These are phyloP conservation scores for Prietella phreatophila DNA, from an alignment of 2,113 vertebrate genomes.

Conservation along the genomic window DNA sequence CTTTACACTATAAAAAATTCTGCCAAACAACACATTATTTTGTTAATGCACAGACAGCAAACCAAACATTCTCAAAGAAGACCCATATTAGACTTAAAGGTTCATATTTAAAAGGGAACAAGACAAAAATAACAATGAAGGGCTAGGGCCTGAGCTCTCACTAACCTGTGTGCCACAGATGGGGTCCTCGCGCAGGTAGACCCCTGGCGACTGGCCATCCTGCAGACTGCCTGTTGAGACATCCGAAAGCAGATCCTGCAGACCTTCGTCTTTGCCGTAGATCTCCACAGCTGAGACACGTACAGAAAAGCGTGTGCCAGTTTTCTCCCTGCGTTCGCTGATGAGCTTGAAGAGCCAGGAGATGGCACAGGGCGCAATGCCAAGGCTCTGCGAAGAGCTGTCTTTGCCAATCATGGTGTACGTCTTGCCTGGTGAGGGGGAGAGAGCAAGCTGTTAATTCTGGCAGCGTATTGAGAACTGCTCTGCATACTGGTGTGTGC, in stretches of 20 bases:
- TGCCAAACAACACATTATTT: neutral
- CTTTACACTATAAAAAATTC: neutral
- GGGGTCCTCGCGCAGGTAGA: constrained; percentile 91
- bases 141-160: neutral
- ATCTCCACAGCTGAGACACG: constrained; percentile 96
- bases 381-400: constrained; percentile 87
- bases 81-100: neutral
- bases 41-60: neutral
- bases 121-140: neutral
- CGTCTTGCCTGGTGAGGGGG: constrained; percentile 82
- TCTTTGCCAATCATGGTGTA: constrained; percentile 97
- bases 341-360: constrained; percentile 98
- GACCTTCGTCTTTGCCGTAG: constrained; percentile 87
- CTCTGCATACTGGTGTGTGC: constrained; percentile 11
- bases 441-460: constrained; percentile 49
- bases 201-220: constrained; percentile 87
- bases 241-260: constrained; percentile 90
- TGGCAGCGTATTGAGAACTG: constrained; percentile 19
- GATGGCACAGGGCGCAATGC: constrained; percentile 93
- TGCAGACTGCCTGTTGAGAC: constrained; percentile 86
- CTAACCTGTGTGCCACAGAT: constrained; percentile 90
- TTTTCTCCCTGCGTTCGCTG: constrained; percentile 88
- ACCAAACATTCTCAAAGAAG: neutral
- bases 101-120: neutral
- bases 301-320: constrained; percentile 89